Evolutionary conservation across 2,797 vertebrate species (phyloP), one percentile per base, ranked within the genome.

Genomic region (Paguma larvata): DNA sequence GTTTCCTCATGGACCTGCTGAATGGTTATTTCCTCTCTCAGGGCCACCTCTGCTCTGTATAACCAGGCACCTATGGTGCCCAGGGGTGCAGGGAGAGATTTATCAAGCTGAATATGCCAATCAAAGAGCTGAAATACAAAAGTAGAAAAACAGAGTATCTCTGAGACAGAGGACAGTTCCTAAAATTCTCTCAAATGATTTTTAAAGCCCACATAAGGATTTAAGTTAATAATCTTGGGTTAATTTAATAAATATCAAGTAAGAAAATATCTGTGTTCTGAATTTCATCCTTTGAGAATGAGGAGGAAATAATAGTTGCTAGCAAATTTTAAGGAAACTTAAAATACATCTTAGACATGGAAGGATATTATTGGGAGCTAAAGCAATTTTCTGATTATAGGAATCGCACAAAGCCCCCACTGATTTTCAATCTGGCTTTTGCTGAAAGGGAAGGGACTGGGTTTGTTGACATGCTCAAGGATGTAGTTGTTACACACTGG

Each of bases 31-130:
- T 99, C 99, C 85, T 99, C 99, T 87, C 98, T 99, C 89, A 99
- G 98, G 62, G 99, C 99, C 93, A 99, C 98, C 98, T 99, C 99
- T 13, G 99, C 99, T 92, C 99, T 98, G 91, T 99, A 99, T 5
- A 99, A 98, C 99, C 99, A 99, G 70, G 98, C 98, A 21, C 99
- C 99, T 38, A 99, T 99, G 18, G 98, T 98, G n/a, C 99, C 99
- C 98, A 99, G 98, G 91, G 99, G 99, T 56, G 99, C 99, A 14
- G 99, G 99, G 77, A 99, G 99, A 96, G 99, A 99, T 97, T 99
- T 99, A 98, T 99, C 99, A 96, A 99, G 99, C 95, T 99, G 98
- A 73, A 99, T 98, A 72, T 99, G 99, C 99, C 99, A 99, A 63
- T 99, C 99, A 85, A 99, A 98, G 87, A 99, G 98, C 99, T 99